Evolutionary conservation across 2,797 vertebrate genomes (phyloP).

Genomic region (Distichodus sexfasciatus): DNA sequence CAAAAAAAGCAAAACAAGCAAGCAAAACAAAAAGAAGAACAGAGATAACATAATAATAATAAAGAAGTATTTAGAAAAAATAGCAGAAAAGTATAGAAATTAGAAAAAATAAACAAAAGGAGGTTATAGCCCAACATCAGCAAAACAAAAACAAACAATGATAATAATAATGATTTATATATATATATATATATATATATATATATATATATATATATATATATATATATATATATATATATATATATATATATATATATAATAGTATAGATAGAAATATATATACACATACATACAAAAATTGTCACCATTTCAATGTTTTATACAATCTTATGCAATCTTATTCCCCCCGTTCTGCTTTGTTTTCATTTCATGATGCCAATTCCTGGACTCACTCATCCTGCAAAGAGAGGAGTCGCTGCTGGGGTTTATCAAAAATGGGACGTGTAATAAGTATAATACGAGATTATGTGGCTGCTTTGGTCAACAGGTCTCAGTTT

Average conservation of each 20-base stretch:
- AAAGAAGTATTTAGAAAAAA: no score
- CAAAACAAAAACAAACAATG: neutral
- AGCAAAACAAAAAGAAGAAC: no score
- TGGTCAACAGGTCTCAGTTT: neutral
- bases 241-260: no score
- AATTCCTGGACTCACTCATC: neutral
- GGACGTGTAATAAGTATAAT: slow-evolving; percentile 42
- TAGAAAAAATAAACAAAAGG: no score
- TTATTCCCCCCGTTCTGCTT: neutral
- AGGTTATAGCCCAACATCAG: no score
- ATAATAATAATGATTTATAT: neutral
- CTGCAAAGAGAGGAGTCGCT: slow-evolving; percentile 24
- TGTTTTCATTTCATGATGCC: neutral
- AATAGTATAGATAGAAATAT: no score
- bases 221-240: no score
- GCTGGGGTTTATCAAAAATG: slow-evolving; percentile 47
- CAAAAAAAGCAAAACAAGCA: no score
- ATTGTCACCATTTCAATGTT: no score
- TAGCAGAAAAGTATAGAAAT: no score
- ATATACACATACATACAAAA: neutral
- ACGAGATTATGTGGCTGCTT: neutral
- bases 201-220: no score
- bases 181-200: neutral
- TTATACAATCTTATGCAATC: neutral
- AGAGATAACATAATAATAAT: no score